Base-by-base conservation (phyloP, 2,797 vertebrate species). In the Denticeps clupeoides region DNA sequence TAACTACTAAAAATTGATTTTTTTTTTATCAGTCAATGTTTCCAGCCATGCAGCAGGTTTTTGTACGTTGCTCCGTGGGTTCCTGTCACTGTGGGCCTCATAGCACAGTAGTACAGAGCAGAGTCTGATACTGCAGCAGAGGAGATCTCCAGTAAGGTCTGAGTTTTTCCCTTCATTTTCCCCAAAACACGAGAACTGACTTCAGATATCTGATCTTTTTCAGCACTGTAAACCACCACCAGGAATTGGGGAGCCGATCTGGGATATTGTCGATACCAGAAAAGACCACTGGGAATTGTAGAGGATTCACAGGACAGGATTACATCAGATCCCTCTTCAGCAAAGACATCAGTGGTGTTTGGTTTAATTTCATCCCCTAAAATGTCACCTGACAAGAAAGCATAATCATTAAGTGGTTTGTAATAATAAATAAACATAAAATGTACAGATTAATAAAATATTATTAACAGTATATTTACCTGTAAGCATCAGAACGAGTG, bases 271-370 rank as follows among this genome's bases (percentile, higher is more conserved):
- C 11, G 41, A 25, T 43, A 25, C 41, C 41, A 43, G 3, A 2
- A 5, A 8, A 43, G 11, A 26, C 22, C 43, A 2, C 25, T 5
- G 23, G 8, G 8, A 2, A 2, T 12, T 13, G 2, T 5, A 33
- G 31, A 5, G 4, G 41, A 43, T 19, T 37, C 26, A n/a, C 47
- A 49, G 11, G 47, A 49, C 16, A 49, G 19, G 2, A 9, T 48
- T 4, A 48, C 24, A 48, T 19, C 10, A 25, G 23, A n/a, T 7
- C 23, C 32, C 13, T 16, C 16, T 31, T 16, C 4, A 13, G 1
- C 13, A 7, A 12, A 5, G 2, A 7, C 5, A 3, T 33, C 31
- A 13, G 31, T 7, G 13, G 5, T 15, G 12, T 13, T 6, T 15
- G 31, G 5, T 7, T 5, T 18, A 8, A 18, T 37, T 18, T 10